phyloP scores from a whole-genome alignment of 2,113 vertebrate genomes.

The Erythrolamprus reginae region DNA sequence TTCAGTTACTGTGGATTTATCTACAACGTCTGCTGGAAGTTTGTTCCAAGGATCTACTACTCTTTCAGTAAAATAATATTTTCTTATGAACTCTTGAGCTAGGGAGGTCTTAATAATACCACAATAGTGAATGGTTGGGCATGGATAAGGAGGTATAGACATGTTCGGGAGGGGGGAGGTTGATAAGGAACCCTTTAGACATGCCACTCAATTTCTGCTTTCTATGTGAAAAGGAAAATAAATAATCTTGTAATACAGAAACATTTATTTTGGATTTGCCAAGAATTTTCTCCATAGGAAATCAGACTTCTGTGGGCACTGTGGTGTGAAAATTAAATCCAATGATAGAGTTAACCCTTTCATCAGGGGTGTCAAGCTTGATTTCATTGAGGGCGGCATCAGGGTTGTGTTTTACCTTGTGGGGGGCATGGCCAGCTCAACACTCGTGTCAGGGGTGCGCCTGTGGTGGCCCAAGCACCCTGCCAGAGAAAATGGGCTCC shows the following conservation, averaged over 20 bases:
- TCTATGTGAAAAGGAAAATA: not conserved
- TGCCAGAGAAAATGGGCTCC: too few relatives aligned
- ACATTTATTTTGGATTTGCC: not conserved
- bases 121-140: not conserved
- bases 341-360: not conserved
- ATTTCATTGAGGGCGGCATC: too few relatives aligned
- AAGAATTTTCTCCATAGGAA: not conserved
- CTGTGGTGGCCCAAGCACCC: too few relatives aligned
- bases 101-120: slow-evolving; percentile 6
- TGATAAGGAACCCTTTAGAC: not conserved
- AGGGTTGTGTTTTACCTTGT: too few relatives aligned
- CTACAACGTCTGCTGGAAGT: too few relatives aligned
- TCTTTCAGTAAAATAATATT: too few relatives aligned
- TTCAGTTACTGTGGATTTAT: too few relatives aligned
- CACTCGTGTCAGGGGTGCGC: too few relatives aligned
- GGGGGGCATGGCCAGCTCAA: too few relatives aligned
- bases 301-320: not conserved
- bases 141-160: not conserved
- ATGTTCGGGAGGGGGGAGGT: not conserved
- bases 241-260: not conserved
- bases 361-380: too few relatives aligned
- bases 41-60: too few relatives aligned
- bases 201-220: not conserved
- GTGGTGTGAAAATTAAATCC: not conserved
- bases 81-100: not conserved